Percentiles rank a stretch among this genome's conserved stretches.
phyloP scores from a whole-genome alignment of 1,140 invertebrate genomes.

The Tenebrio molitor region DNA sequence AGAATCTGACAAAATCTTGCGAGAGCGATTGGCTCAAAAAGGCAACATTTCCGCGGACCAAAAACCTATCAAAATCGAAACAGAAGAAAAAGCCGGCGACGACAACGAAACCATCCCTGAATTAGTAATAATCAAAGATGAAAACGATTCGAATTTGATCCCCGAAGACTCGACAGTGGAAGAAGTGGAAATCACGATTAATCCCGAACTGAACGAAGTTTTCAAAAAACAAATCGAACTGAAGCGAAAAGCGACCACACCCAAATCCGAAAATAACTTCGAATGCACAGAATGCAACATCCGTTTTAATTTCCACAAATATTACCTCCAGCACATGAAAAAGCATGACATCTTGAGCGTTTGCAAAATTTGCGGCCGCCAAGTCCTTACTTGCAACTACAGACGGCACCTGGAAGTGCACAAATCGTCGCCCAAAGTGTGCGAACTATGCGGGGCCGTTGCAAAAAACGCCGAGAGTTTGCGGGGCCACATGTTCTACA shows the following conservation, averaged over 20 bases:
- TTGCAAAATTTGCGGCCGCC: constrained; percentile 5
- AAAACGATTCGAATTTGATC: background rate
- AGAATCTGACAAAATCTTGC: constrained; percentile 55
- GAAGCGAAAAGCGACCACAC: background rate
- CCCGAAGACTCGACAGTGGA: background rate
- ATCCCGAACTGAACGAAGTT: constrained; percentile 27
- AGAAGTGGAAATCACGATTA: constrained; percentile 29
- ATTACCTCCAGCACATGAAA: constrained; percentile 44
- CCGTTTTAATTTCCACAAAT: constrained; percentile 54
- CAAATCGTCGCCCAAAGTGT: constrained; percentile 50
- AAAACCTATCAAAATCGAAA: constrained; percentile 20
- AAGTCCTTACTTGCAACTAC: constrained; percentile 17
- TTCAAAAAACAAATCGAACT: constrained; percentile 38
- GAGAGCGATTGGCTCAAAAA: constrained; percentile 46
- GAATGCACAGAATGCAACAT: constrained; percentile 56
- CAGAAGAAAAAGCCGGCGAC: constrained; percentile 25
- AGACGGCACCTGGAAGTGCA: constrained; percentile 13
- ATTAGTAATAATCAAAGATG: constrained; percentile 35
- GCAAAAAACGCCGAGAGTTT: constrained; percentile 59
- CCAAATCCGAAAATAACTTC: constrained; percentile 24
- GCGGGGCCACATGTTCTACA: constrained; percentile 56
- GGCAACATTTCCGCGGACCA: constrained; percentile 19
- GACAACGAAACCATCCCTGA: constrained; percentile 20
- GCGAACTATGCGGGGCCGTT: constrained; percentile 57
- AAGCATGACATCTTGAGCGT: constrained; percentile 20